Evolutionary conservation across 2,797 vertebrate genomes (phyloP), one percentile per base, ranked within the genome.

Genomic region (Leptodon cayanensis): DNA sequence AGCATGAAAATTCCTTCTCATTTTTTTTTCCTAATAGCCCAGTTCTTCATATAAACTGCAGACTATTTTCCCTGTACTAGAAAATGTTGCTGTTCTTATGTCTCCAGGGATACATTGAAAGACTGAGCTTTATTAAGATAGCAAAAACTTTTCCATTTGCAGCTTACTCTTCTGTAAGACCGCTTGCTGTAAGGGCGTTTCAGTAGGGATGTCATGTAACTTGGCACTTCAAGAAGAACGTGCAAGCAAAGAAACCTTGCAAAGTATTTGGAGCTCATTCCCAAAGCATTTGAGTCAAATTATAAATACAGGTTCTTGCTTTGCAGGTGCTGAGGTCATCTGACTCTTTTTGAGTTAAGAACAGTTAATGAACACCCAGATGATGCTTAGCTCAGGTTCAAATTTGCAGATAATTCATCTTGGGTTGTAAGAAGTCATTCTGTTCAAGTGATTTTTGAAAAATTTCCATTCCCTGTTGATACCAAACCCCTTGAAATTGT

Each of bases 21-120:
- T 78, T 90, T 91, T 77, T 77, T 86, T 74, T 67, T 13, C 33
- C 18, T 87, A 83, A 84, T 89, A 85, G 82, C 44, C 52, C 49
- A 39, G n/a, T 87, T 57, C 44, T 83, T 94, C 67, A 12, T 77
- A 59, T 21, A 31, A 94, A 65, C 13, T 0, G 0, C 47, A 82
- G 42, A 17, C 55, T 28, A 0, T 58, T 90, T 93, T 35, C 40
- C 7, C 9, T 50, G 7, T 37, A 28, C 52, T 65, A 42, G 40
- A 54, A 92, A 78, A 66, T 25, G 24, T 39, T 78, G 49, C 66
- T 82, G 39, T 46, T 94, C 35, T 47, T 65, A 19, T 4, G 12
- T 20, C 76, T 94, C 42, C n/a, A 24, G 72, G 61, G 74, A 62
- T 55, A 9, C 39, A 18, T 0, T 24, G 65, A 71, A 72, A 87